Evolutionary conservation across 1,140 invertebrate species (phyloP).

Genomic region (Nasonia giraulti): DNA sequence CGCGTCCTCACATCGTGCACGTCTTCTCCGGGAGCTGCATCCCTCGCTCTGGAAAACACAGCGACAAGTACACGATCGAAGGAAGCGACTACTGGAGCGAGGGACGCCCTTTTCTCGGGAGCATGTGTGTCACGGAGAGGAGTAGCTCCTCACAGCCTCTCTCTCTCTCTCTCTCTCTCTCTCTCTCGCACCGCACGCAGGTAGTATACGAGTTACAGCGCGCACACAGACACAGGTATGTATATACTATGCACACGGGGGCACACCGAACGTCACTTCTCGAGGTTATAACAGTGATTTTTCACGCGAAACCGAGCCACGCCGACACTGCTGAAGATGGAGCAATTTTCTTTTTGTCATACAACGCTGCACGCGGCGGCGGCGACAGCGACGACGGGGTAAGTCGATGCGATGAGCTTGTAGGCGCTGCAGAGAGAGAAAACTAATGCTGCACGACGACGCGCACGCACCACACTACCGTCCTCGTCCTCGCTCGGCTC

Average conservation of each 20-base stretch:
- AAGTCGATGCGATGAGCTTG: too few species aligned
- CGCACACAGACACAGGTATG: neutral
- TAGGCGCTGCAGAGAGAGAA: too few species aligned
- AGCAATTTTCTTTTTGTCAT: too few species aligned
- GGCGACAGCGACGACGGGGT: too few species aligned
- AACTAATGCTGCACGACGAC: constrained; percentile 20
- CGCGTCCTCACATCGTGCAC: neutral
- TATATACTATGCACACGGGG: too few species aligned
- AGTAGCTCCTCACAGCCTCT: neutral
- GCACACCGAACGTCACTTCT: neutral
- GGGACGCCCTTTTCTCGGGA: neutral
- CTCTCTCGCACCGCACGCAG: neutral
- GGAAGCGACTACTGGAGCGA: neutral
- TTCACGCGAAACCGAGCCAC: neutral
- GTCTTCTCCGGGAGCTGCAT: neutral
- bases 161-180: neutral
- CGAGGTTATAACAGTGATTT: neutral
- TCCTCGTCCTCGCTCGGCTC: neutral
- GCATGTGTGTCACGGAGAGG: neutral
- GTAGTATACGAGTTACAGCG: neutral
- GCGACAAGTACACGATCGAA: neutral
- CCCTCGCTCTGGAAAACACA: neutral
- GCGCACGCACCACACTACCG: constrained; percentile 35
- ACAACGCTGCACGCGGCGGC: too few species aligned
- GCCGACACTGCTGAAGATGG: too few species aligned